A percentile compares a stretch with the other conserved stretches of the same genome.
Conservation (phyloP, 1,140 invertebrate species). For the Magallana angulata region DNA sequence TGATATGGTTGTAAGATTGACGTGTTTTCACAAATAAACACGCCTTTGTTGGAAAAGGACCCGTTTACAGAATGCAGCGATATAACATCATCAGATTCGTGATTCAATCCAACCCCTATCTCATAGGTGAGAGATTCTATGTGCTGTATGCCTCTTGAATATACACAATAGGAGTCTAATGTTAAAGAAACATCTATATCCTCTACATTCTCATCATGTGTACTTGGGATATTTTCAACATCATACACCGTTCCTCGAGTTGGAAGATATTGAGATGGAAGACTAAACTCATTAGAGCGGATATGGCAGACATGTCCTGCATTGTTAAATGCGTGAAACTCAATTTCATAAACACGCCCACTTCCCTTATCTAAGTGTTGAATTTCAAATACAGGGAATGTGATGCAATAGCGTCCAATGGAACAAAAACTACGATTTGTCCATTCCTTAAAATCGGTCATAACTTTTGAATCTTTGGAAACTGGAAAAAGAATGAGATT, state of each 20-base stretch:
- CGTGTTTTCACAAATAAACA: neutral
- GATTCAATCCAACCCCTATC: neutral
- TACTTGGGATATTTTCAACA: neutral
- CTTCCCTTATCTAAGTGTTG: neutral
- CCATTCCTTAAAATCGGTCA: neutral
- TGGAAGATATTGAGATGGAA: neutral
- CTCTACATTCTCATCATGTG: neutral
- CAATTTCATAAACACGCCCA: neutral
- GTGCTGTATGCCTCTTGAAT: neutral
- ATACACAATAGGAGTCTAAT: neutral
- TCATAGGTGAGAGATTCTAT: neutral
- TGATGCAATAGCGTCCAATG: neutral
- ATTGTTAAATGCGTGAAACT: neutral
- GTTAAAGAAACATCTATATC: conserved; percentile 4
- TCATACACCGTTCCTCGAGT: neutral
- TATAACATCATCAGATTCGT: neutral
- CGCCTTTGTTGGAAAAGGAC: neutral
- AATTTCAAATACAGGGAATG: neutral
- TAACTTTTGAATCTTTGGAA: neutral
- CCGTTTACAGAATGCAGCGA: neutral
- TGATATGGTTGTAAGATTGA: neutral
- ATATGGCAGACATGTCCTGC: neutral
- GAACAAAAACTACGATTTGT: neutral
- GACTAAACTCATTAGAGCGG: neutral
- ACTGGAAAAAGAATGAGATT: too few relatives aligned